Evolutionary conservation across 2,113 vertebrate species (phyloP).

Genomic region (crab-eating macaque (Macaca fascicularis)): T2T-MFA8v1.1 NC_088380.1:124698001-124698500

Average conservation of each 20-base stretch:
- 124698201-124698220: not conserved
- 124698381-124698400: not conserved
- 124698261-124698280: not conserved
- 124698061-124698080: not conserved
- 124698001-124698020: too few relatives aligned
- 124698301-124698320: not conserved
- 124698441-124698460: not conserved
- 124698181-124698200: not conserved
- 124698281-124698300: not conserved
- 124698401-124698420: not conserved
- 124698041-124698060: not conserved
- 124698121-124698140: rapidly evolving
- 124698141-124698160: not conserved
- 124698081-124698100: not conserved
- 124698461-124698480: not conserved
- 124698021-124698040: not conserved
- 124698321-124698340: not conserved
- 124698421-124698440: not conserved
- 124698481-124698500: not conserved
- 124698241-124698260: not conserved
- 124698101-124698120: not conserved
- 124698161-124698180: not conserved
- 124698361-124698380: not conserved
- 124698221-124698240: not conserved
- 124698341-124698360: not conserved